Percentiles rank a stretch among this genome's conserved stretches.
Evolutionary conservation across 1,140 invertebrate genomes (phyloP).

Genomic region (Neotoxoptera formosana): DNA sequence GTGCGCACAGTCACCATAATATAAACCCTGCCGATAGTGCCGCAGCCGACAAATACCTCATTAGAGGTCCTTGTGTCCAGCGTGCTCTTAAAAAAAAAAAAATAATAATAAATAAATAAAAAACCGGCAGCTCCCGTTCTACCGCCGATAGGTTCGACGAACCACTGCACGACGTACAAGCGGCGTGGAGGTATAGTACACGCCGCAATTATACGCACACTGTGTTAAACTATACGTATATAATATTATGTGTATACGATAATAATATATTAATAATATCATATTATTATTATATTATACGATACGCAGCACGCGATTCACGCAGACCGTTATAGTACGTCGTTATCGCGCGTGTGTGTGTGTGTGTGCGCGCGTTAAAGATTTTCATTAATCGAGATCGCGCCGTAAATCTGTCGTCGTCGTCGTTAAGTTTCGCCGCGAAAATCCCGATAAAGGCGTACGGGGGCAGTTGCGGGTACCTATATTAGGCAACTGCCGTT

Average conservation of each 20-base stretch:
- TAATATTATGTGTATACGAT: not conserved
- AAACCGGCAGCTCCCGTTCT: slow-evolving; percentile 19
- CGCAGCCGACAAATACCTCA: slow-evolving; percentile 47
- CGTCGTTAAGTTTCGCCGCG: not conserved
- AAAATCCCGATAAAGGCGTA: not conserved
- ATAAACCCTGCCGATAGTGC: not conserved
- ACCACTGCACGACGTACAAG: not conserved
- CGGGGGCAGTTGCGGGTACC: not conserved
- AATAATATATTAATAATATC: slow-evolving; percentile 14
- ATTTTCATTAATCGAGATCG: not conserved
- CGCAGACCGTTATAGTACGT: not conserved
- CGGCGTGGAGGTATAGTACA: not conserved
- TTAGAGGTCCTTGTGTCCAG: slow-evolving; percentile 47
- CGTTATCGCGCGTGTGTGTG: not conserved
- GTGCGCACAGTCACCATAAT: not conserved
- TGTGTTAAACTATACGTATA: not conserved
- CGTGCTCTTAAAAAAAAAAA: slow-evolving; percentile 31
- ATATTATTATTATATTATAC: no score
- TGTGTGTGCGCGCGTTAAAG: not conserved
- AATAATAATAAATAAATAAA: slow-evolving; percentile 6
- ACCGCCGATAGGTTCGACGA: not conserved
- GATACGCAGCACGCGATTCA: not conserved
- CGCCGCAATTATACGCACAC: not conserved
- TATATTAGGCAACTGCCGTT: not conserved
- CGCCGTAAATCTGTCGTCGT: not conserved